These are phyloP conservation scores for Gorsachius magnificus DNA, from an alignment of 2,797 vertebrate species.

Conservation along the genomic window DNA sequence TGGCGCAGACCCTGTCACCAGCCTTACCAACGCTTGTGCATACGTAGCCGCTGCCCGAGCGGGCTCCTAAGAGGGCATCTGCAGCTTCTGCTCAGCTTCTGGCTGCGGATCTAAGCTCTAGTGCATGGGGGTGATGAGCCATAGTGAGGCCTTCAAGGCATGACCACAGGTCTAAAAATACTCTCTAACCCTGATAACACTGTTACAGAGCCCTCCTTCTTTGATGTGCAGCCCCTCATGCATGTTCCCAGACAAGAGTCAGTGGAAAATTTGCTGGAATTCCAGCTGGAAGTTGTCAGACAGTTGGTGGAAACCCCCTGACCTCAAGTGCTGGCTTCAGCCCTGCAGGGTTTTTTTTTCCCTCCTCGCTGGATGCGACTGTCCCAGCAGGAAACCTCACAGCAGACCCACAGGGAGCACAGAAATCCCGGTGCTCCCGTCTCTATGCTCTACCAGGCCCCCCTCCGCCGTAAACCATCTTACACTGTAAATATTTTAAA, in stretches of 20 bases:
- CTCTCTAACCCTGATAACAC: background rate
- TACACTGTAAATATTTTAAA: conserved; percentile 62
- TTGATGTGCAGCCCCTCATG: background rate
- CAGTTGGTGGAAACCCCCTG: conserved; percentile 54
- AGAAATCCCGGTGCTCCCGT: background rate
- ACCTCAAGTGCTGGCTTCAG: conserved; percentile 39
- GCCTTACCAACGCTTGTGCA: background rate
- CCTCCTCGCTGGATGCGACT: background rate
- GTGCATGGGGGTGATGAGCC: background rate
- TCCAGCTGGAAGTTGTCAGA: conserved; percentile 45
- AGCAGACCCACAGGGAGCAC: conserved; percentile 28
- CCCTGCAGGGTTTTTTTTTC: background rate
- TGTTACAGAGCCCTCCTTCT: background rate
- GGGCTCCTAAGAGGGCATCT: background rate
- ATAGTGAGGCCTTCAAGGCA: background rate
- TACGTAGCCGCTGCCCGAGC: background rate
- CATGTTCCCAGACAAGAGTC: conserved; percentile 16
- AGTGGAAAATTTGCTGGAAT: conserved; percentile 55
- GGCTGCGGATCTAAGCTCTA: background rate
- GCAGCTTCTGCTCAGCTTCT: background rate
- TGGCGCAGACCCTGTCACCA: background rate
- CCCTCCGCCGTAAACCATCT: conserved; percentile 24
- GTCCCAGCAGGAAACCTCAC: conserved; percentile 17
- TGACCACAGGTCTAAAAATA: background rate
- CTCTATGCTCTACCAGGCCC: conserved; percentile 33